phyloP scores from a whole-genome alignment of 1,140 invertebrate species.

The Ridgeia piscesae region DNA sequence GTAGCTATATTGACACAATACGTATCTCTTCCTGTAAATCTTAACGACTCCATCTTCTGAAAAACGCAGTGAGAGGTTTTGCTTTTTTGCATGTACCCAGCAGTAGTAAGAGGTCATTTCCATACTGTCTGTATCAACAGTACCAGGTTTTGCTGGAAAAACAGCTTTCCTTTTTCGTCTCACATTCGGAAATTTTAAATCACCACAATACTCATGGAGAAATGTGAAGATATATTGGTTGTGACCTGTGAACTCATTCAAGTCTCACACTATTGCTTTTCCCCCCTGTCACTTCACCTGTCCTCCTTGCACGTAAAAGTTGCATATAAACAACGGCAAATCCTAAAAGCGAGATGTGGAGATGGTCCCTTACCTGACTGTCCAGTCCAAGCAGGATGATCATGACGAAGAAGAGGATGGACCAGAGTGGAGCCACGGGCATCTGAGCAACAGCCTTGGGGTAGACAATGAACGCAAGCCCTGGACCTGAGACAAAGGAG shows the following conservation, averaged over 20 bases:
- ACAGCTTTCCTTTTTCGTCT: no score
- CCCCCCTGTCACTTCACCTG: no score
- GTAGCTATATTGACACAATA: no score
- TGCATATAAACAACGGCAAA: background rate
- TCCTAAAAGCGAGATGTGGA: background rate
- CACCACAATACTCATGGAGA: background rate
- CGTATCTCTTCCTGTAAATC: background rate
- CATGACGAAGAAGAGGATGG: constrained; percentile 78
- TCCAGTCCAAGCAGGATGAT: constrained; percentile 54
- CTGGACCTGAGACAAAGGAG: constrained; percentile 67
- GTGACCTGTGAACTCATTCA: no score
- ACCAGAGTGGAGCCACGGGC: constrained; percentile 80
- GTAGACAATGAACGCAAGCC: constrained; percentile 81
- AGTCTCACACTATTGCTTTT: no score
- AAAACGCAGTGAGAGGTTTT: background rate
- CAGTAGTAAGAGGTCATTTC: background rate
- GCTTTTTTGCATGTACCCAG: background rate
- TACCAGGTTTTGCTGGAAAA: no score
- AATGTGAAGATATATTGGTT: no score
- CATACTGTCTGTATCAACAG: background rate
- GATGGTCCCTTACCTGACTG: constrained; percentile 45
- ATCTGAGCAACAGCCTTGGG: constrained; percentile 81
- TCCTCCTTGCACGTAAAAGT: no score
- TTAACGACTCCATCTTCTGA: background rate
- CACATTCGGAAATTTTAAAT: no score